These are phyloP conservation scores for Emmelina monodactyla DNA, from an alignment of 2,888 invertebrate genomes.

Conservation along the genomic window DNA sequence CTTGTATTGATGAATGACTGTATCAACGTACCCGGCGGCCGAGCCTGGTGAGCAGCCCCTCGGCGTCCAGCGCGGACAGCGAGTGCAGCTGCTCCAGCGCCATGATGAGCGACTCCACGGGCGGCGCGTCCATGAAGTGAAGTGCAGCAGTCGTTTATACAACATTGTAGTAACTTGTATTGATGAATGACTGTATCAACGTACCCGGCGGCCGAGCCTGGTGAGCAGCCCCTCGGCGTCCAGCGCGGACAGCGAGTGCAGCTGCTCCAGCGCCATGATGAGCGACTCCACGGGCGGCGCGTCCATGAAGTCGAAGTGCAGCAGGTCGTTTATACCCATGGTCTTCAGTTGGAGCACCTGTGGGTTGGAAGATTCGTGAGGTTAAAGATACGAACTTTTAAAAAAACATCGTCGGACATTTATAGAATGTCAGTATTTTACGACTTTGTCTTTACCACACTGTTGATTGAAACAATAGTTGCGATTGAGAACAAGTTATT, in stretches of 20 bases:
- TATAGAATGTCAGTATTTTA: too few relatives aligned
- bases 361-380: not conserved
- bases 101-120: constrained; percentile 96
- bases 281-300: constrained; percentile 97
- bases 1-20: too few relatives aligned
- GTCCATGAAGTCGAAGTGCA: constrained; percentile 99
- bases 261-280: constrained; percentile 95
- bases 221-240: constrained; percentile 93
- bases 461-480: too few relatives aligned
- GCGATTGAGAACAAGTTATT: too few relatives aligned
- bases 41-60: constrained; percentile 83
- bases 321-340: constrained; percentile 98
- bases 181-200: too few relatives aligned
- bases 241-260: constrained; percentile 95
- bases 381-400: too few relatives aligned
- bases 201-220: constrained; percentile 77
- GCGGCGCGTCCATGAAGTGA: constrained; percentile 99
- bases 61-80: constrained; percentile 94
- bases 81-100: constrained; percentile 97
- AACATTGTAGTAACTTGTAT: too few relatives aligned
- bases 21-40: constrained; percentile 80
- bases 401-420: too few relatives aligned
- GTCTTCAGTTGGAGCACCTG: constrained; percentile 93
- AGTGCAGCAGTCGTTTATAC: constrained; percentile 97
- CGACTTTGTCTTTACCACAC: too few relatives aligned